These are phyloP conservation scores for Anagrus nilaparvatae DNA, from an alignment of 1,140 invertebrate species.

Conservation along the genomic window DNA sequence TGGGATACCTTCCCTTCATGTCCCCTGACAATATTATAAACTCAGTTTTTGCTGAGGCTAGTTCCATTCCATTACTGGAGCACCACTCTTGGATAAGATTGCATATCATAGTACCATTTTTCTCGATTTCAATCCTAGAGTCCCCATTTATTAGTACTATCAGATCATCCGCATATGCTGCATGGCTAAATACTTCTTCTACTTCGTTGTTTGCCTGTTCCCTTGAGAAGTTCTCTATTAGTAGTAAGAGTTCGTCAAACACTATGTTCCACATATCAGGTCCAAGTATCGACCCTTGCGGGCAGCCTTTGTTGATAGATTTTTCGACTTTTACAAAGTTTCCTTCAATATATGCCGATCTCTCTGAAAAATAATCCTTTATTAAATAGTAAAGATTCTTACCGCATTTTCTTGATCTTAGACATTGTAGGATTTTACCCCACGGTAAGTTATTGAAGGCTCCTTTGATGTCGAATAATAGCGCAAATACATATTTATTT, in stretches of 20 bases:
- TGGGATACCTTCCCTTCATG: not conserved
- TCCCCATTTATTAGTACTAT: no score
- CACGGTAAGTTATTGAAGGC: conserved; percentile 1
- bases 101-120: no score
- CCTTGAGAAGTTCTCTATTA: no score
- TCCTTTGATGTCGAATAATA: not conserved
- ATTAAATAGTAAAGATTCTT: not conserved
- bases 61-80: no score
- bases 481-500: not conserved
- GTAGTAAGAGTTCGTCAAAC: conserved; percentile 29
- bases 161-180: no score
- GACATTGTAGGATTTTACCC: not conserved
- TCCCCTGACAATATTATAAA: not conserved
- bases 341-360: not conserved
- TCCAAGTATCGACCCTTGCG: conserved; percentile 35
- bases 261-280: conserved; percentile 33
- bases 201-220: no score
- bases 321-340: conserved; percentile 8
- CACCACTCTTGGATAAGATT: no score
- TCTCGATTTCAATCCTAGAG: no score
- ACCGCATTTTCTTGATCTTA: not conserved
- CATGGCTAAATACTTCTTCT: no score
- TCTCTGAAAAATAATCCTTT: not conserved
- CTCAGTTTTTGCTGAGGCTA: no score
- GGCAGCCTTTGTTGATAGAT: conserved; percentile 28